These are phyloP conservation scores for Caenorhabditis panamensis DNA, from an alignment of 2,888 invertebrate genomes.

Conservation along the genomic window DNA sequence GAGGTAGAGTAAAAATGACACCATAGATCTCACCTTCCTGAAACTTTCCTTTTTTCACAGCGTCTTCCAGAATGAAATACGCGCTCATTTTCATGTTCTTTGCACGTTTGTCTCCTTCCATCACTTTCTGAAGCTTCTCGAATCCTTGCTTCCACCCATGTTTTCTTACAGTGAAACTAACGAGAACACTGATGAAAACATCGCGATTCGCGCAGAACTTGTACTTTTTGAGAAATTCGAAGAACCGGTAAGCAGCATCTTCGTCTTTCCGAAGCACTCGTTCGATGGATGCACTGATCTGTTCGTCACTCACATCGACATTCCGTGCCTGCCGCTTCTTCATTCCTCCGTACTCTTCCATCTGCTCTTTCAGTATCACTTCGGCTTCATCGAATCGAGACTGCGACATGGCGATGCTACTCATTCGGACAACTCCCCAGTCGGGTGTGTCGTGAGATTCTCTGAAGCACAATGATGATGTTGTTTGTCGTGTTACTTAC, in stretches of 20 bases:
- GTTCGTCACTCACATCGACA: constrained; percentile 53
- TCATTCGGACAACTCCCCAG: constrained; percentile 59
- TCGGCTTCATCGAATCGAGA: constrained; percentile 22
- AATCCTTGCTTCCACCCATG: constrained; percentile 40
- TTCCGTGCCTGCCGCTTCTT: constrained; percentile 43
- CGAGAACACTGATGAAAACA: constrained; percentile 35
- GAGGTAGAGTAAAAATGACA: not conserved
- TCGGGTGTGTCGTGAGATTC: constrained; percentile 56
- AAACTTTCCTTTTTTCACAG: constrained; percentile 7
- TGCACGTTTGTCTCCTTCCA: constrained; percentile 32
- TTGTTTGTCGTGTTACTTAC: not conserved
- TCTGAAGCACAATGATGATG: constrained; percentile 13
- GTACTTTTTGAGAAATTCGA: constrained; percentile 48
- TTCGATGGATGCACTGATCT: constrained; percentile 43
- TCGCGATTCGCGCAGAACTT: constrained; percentile 57
- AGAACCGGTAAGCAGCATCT: constrained; percentile 28
- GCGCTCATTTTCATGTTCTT: constrained; percentile 47
- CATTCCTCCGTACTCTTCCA: constrained; percentile 45
- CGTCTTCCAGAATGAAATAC: constrained; percentile 46
- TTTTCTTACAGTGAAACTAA: constrained; percentile 31
- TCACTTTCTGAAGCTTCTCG: not conserved
- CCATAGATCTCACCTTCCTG: constrained; percentile 25
- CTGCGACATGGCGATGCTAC: constrained; percentile 53
- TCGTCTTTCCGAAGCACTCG: constrained; percentile 38
- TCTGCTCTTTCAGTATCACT: constrained; percentile 44